These are phyloP conservation scores for Sinohyriopsis cumingii DNA, from an alignment of 2,888 invertebrate species.

Conservation along the genomic window DNA sequence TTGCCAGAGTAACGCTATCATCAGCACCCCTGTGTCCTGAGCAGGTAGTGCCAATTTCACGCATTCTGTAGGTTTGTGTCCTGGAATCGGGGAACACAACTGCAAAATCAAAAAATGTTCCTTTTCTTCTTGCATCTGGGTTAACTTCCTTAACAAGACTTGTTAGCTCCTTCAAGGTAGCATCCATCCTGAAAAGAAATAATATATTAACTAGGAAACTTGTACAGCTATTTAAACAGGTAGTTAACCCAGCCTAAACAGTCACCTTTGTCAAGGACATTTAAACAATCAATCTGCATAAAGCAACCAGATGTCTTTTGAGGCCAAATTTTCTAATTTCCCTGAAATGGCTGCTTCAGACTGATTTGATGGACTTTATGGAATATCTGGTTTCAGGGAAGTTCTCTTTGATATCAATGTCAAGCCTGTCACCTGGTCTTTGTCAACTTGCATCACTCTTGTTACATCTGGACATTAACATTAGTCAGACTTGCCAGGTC, in stretches of 20 bases:
- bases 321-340: too few species aligned
- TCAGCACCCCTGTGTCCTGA: slow-evolving; percentile 92
- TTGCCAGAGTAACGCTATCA: slow-evolving; percentile 89
- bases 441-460: too few species aligned
- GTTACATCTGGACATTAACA: too few species aligned
- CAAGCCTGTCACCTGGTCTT: too few species aligned
- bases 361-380: too few species aligned
- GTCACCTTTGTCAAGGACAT: not conserved
- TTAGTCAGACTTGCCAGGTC: too few species aligned
- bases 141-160: slow-evolving; percentile 99
- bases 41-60: slow-evolving; percentile 95
- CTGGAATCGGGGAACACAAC: slow-evolving; percentile 76
- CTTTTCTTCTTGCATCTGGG: slow-evolving; percentile 94
- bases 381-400: too few species aligned
- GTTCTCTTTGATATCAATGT: too few species aligned
- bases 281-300: too few species aligned
- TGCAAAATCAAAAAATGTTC: slow-evolving; percentile 97
- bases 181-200: slow-evolving; percentile 78
- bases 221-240: not conserved
- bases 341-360: too few species aligned
- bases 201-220: not conserved
- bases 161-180: slow-evolving; percentile 94
- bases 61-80: slow-evolving; percentile 78
- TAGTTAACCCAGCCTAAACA: not conserved
- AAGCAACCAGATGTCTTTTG: too few species aligned